These are phyloP conservation scores for Cepaea hortensis DNA, from an alignment of 2,888 invertebrate species.

Conservation along the genomic window DNA sequence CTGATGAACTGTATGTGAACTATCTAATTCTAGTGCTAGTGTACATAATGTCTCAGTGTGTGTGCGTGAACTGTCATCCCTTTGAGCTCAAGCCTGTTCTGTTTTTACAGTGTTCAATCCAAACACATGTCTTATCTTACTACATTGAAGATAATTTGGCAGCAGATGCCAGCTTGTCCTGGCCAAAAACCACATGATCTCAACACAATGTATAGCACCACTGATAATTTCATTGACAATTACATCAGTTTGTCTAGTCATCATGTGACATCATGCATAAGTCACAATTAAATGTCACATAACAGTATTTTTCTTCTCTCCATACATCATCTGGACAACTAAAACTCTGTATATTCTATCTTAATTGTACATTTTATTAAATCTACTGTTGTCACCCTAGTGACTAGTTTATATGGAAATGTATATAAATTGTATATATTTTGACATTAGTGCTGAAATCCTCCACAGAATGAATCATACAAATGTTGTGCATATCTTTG, in stretches of 20 bases:
- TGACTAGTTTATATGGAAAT: neutral
- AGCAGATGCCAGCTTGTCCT: too few species aligned
- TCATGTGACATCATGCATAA: neutral
- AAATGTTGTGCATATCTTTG: neutral
- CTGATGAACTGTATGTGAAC: too few species aligned
- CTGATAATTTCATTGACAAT: neutral
- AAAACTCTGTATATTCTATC: neutral
- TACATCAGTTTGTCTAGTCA: neutral
- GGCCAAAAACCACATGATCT: neutral
- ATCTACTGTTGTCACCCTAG: too few species aligned
- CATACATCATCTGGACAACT: neutral
- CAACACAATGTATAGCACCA: neutral
- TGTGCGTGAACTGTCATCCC: too few species aligned
- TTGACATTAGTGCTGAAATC: neutral
- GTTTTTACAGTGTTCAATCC: too few species aligned
- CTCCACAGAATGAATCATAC: neutral
- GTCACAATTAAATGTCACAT: too few species aligned
- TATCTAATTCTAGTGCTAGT: too few species aligned
- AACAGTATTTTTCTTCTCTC: neutral
- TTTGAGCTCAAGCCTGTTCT: too few species aligned
- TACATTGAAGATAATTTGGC: too few species aligned
- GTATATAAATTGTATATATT: neutral
- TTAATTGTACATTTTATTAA: neutral
- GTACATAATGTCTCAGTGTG: too few species aligned
- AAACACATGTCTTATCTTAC: too few species aligned